These are phyloP conservation scores for Hypotaenidia okinawae DNA, from an alignment of 2,797 vertebrate species.

Conservation along the genomic window DNA sequence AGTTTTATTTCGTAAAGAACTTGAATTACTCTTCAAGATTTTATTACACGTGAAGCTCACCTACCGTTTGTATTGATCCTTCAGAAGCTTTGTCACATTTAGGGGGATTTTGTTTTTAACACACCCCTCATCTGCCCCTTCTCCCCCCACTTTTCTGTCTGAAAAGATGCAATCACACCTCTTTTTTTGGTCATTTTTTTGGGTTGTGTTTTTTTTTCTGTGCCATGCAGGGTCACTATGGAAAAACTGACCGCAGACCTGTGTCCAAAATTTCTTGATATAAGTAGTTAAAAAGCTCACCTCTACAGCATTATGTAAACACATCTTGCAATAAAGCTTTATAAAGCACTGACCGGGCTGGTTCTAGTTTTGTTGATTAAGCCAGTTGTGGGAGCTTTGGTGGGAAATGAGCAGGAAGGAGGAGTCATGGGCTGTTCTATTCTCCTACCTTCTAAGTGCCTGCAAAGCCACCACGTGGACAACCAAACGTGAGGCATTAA, in stretches of 20 bases:
- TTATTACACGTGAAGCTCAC: conserved; percentile 55
- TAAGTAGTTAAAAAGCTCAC: conserved; percentile 70
- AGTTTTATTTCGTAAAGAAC: conserved; percentile 71
- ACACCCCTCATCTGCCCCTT: conserved; percentile 43
- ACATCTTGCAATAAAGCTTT: conserved; percentile 86
- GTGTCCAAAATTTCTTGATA: conserved; percentile 76
- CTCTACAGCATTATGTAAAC: conserved; percentile 79
- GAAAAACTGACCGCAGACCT: conserved; percentile 75
- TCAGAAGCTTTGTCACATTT: conserved; percentile 75
- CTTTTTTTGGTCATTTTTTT: neutral
- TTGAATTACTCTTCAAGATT: conserved; percentile 73
- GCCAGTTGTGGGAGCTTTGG: neutral
- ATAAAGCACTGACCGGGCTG: conserved; percentile 65
- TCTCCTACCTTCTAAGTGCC: neutral
- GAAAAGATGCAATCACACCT: conserved; percentile 44
- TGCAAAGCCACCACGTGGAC: neutral
- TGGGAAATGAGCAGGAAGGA: neutral
- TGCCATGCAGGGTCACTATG: conserved; percentile 77
- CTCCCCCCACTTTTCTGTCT: neutral
- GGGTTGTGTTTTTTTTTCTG: conserved; percentile 39
- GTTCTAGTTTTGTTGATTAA: conserved; percentile 11
- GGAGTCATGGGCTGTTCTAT: neutral
- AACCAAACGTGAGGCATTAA: neutral
- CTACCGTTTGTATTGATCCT: conserved; percentile 61
- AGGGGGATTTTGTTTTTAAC: conserved; percentile 48